Evolutionary conservation across 2,888 invertebrate genomes (phyloP).

Genomic region (Limnephilus rhombicus): DNA sequence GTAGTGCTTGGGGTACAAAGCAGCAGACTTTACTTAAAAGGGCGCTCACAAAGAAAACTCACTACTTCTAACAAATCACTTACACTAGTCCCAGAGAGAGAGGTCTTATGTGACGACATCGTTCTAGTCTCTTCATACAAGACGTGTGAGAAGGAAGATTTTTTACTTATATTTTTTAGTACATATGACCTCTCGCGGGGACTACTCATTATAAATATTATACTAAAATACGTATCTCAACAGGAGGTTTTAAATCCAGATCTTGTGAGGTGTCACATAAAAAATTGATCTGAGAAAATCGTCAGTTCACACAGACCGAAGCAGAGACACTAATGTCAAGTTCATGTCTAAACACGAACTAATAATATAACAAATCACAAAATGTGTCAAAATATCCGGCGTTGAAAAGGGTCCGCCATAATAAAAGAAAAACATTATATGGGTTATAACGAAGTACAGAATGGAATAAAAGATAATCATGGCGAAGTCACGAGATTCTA

Average conservation of each 20-base stretch:
- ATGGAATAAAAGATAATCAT: neutral
- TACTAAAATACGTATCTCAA: too few species aligned
- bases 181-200: too few species aligned
- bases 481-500: neutral
- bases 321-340: too few species aligned
- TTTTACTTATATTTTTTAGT: too few species aligned
- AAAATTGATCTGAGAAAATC: neutral
- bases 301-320: neutral
- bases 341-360: neutral
- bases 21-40: neutral
- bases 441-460: neutral
- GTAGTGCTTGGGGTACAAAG: too few species aligned
- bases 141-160: too few species aligned
- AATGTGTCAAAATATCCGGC: neutral
- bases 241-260: neutral
- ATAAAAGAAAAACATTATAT: neutral
- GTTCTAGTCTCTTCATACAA: too few species aligned
- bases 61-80: too few species aligned
- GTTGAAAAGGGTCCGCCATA: neutral
- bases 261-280: neutral
- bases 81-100: too few species aligned
- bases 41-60: too few species aligned
- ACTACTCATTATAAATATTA: too few species aligned
- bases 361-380: neutral
- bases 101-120: too few species aligned